phyloP scores from a whole-genome alignment of 2,888 invertebrate genomes.

The Bembecia ichneumoniformis region DNA sequence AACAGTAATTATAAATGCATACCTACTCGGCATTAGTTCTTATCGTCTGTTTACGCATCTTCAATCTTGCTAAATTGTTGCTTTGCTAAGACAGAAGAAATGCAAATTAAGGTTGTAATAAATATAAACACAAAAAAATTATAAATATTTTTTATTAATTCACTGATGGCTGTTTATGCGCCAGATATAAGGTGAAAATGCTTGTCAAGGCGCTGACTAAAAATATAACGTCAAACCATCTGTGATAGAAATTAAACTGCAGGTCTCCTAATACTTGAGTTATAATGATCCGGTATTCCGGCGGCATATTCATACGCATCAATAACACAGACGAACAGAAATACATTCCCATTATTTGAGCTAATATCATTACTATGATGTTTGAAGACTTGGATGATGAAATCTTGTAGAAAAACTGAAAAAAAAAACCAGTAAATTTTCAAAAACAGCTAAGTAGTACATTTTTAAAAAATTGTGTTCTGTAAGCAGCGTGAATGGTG shows the following conservation, averaged over 20 bases:
- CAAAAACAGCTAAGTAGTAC: neutral
- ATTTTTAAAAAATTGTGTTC: no score
- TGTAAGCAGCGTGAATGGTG: no score
- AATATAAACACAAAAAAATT: no score
- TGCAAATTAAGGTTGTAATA: no score
- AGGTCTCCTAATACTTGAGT: constrained; percentile 92
- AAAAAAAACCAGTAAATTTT: constrained; percentile 15
- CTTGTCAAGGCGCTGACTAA: constrained; percentile 96
- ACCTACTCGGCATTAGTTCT: no score
- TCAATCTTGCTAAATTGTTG: no score
- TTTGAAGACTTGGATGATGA: constrained; percentile 99
- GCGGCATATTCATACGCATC: constrained; percentile 99
- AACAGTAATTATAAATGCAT: no score
- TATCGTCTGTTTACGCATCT: no score
- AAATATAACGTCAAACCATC: constrained; percentile 99
- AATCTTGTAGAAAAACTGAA: constrained; percentile 98
- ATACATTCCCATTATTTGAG: constrained; percentile 99
- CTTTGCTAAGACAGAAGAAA: no score
- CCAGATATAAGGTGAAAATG: constrained; percentile 94
- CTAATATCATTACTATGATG: constrained; percentile 95
- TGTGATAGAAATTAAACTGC: constrained; percentile 98
- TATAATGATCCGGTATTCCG: constrained; percentile 93
- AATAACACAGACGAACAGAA: constrained; percentile 97
- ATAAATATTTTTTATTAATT: constrained; percentile 24
- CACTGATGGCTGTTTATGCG: constrained; percentile 88